A percentile compares a stretch with the other conserved stretches of the same genome.
These are phyloP conservation scores for Bovichtus diacanthus DNA, from an alignment of 2,797 vertebrate species.

Conservation along the genomic window DNA sequence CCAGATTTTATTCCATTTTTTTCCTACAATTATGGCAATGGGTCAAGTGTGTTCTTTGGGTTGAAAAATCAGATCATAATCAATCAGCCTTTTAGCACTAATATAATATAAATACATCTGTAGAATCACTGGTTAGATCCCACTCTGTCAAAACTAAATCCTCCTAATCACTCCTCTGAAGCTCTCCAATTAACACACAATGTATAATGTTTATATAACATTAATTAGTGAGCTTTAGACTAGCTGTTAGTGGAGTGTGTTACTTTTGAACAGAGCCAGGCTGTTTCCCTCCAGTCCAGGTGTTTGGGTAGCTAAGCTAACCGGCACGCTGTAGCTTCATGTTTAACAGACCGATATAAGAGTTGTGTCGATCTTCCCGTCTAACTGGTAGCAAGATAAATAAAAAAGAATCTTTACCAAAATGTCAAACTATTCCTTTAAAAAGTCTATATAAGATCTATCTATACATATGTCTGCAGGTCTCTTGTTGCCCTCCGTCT, in stretches of 20 bases:
- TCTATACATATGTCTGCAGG: conserved; percentile 9
- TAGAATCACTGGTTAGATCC: not conserved
- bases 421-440: conserved; percentile 16
- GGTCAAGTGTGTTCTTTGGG: not conserved
- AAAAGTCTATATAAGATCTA: not conserved
- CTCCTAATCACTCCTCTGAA: not conserved
- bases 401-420: too few relatives aligned
- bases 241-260: not conserved
- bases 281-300: not conserved
- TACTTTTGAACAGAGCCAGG: not conserved
- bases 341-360: not conserved
- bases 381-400: not conserved
- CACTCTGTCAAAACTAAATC: not conserved
- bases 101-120: not conserved
- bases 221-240: not conserved
- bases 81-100: not conserved
- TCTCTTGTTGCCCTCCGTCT: conserved; percentile 5
- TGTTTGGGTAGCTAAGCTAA: not conserved
- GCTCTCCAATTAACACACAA: not conserved
- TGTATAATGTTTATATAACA: not conserved
- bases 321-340: not conserved
- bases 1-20: not conserved
- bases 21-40: not conserved
- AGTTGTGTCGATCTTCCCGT: too few relatives aligned
- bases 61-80: not conserved